Evolutionary conservation across 2,797 vertebrate genomes (phyloP).

Genomic region (Dendrocincla tyrannina): DNA sequence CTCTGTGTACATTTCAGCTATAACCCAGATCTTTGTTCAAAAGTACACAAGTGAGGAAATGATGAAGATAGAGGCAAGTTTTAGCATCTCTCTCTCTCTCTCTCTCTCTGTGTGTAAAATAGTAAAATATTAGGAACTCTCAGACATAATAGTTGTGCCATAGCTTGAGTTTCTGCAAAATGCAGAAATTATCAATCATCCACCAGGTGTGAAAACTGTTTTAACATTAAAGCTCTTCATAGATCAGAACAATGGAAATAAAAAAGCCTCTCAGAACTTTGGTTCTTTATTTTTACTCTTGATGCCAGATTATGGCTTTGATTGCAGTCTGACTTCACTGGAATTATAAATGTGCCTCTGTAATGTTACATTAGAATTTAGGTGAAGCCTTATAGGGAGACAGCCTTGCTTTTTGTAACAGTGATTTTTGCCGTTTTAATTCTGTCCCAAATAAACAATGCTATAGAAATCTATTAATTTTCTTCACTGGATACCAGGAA

Average conservation of each 20-base stretch:
- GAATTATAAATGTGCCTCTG: neutral
- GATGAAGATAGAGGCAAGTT: neutral
- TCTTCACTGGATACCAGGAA: neutral
- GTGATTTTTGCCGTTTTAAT: neutral
- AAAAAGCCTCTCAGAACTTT: neutral
- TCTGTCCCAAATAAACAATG: neutral
- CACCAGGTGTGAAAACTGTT: neutral
- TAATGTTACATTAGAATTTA: neutral
- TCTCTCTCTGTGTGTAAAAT: too few species aligned
- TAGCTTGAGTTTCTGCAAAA: neutral
- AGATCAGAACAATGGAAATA: neutral
- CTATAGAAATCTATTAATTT: neutral
- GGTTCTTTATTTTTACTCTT: neutral
- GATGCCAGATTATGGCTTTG: neutral
- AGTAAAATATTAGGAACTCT: neutral
- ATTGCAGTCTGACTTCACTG: neutral
- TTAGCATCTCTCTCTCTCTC: neutral
- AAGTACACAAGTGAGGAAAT: neutral
- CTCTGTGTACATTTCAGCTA: accelerated
- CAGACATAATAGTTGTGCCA: neutral
- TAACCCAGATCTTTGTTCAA: neutral
- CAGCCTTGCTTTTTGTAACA: neutral
- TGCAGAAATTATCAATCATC: neutral
- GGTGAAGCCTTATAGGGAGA: neutral
- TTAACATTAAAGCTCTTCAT: neutral